Evolutionary conservation across 1,140 invertebrate genomes (phyloP).

Genomic region (Mya arenaria): DNA sequence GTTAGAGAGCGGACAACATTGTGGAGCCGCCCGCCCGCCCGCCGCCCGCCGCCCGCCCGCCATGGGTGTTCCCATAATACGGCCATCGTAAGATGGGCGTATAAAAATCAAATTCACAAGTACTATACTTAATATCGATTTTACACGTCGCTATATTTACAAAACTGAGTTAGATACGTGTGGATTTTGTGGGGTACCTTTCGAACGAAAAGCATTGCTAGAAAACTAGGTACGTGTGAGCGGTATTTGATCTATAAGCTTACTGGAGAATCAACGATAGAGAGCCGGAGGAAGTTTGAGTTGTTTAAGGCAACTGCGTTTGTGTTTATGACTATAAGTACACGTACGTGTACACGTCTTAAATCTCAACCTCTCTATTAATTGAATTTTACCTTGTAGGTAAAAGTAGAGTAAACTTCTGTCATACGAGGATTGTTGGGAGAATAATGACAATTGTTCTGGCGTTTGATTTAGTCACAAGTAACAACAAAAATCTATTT

Average conservation of each 20-base stretch:
- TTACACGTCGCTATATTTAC: constrained; percentile 1
- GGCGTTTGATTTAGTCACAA: constrained; percentile 18
- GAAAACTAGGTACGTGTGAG: constrained; percentile 7
- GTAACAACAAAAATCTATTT: constrained; percentile 23
- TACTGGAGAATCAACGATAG: background rate
- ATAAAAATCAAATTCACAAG: background rate
- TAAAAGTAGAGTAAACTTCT: constrained; percentile 23
- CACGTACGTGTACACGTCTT: background rate
- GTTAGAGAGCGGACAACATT: too few relatives aligned
- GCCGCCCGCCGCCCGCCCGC: too few relatives aligned
- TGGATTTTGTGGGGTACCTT: constrained; percentile 15
- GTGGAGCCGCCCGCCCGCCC: too few relatives aligned
- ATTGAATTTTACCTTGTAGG: constrained; percentile 18
- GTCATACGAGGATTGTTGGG: constrained; percentile 17
- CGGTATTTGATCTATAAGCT: background rate
- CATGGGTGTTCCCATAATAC: too few relatives aligned
- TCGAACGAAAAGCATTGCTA: background rate
- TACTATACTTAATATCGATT: background rate
- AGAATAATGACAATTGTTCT: constrained; percentile 21
- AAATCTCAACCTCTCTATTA: constrained; percentile 8
- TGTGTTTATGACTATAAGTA: background rate
- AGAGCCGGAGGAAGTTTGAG: background rate
- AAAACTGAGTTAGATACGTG: constrained; percentile 7
- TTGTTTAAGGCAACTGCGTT: background rate
- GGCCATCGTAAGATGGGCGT: too few relatives aligned